These are phyloP conservation scores for Threskiornis aethiopicus DNA, from an alignment of 2,797 vertebrate genomes.

Conservation along the genomic window DNA sequence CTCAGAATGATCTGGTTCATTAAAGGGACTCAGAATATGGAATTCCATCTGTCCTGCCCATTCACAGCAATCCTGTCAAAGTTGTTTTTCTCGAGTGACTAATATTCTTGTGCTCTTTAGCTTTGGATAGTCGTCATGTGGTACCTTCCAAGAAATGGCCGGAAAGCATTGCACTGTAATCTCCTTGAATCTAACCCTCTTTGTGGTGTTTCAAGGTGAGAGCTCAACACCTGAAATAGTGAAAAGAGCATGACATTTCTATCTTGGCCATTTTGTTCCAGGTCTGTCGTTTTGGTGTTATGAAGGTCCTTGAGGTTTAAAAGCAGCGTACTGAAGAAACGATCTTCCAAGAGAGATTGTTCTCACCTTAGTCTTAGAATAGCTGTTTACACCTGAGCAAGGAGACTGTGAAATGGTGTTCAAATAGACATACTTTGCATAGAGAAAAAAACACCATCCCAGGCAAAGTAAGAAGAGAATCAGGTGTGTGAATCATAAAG, in stretches of 20 bases:
- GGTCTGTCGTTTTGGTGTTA: neutral
- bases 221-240: neutral
- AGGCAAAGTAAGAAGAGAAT: neutral
- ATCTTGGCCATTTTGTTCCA: neutral
- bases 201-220: neutral
- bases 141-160: neutral
- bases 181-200: too few relatives aligned
- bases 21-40: neutral
- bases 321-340: neutral
- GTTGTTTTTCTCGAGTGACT: neutral
- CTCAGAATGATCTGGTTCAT: neutral
- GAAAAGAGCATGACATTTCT: neutral
- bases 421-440: neutral
- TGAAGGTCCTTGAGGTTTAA: neutral
- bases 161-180: neutral
- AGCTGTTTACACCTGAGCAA: neutral
- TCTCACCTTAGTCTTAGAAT: neutral
- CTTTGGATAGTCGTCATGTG: neutral
- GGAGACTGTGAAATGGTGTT: neutral
- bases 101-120: neutral
- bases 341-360: neutral
- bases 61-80: neutral
- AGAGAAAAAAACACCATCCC: neutral
- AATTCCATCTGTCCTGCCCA: neutral
- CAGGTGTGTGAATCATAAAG: neutral